These are phyloP conservation scores for Drosophila nannoptera DNA, from an alignment of 1,140 invertebrate species.

Conservation along the genomic window DNA sequence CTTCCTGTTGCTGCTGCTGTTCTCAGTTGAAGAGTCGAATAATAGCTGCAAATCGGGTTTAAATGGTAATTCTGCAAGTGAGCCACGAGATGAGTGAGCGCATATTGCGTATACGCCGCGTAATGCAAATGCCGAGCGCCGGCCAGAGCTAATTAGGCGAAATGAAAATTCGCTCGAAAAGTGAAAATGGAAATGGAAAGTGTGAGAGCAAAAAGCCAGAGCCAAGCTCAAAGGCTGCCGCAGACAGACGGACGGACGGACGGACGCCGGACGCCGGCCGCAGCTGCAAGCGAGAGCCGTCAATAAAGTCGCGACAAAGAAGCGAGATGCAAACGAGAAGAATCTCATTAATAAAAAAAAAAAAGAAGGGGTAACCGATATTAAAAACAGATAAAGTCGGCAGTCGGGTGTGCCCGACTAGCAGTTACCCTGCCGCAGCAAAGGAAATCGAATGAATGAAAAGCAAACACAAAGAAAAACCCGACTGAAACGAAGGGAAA, in stretches of 20 bases:
- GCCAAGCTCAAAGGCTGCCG: slow-evolving; percentile 10
- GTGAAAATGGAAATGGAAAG: background rate
- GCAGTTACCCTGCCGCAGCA: background rate
- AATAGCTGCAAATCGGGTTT: no score
- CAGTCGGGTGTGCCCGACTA: background rate
- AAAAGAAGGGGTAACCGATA: background rate
- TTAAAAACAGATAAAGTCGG: no score
- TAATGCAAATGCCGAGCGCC: background rate
- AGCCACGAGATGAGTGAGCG: background rate
- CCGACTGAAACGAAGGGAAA: no score
- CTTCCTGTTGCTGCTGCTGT: no score
- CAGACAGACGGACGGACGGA: slow-evolving; percentile 4
- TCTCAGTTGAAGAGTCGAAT: no score
- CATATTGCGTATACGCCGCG: slow-evolving; percentile 11
- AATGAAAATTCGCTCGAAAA: background rate
- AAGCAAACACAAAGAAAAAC: no score
- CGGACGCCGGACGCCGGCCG: background rate
- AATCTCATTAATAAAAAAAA: background rate
- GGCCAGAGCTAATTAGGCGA: slow-evolving; percentile 20
- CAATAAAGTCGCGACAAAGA: slow-evolving; percentile 18
- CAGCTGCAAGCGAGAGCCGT: slow-evolving; percentile 4
- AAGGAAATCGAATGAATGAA: no score
- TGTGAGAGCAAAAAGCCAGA: background rate
- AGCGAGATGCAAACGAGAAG: background rate
- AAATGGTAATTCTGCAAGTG: background rate